Conservation (phyloP, 2,113 vertebrate species). For the Epinephelus fuscoguttatus region DNA sequence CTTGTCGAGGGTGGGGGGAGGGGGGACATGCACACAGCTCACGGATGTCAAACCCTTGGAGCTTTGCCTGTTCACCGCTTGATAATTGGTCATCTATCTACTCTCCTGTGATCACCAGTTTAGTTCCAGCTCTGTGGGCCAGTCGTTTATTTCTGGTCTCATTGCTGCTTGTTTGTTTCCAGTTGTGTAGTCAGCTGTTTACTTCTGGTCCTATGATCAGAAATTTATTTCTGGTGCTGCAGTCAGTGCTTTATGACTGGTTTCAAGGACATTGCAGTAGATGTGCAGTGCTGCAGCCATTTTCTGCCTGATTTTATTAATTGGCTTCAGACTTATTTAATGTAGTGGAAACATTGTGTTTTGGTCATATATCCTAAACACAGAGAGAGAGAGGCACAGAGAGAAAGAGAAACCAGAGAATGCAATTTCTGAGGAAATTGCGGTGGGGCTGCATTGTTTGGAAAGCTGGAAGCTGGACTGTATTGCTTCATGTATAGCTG, state of each 20-base stretch:
- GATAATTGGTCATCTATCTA: conserved; percentile 78
- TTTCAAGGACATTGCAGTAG: conserved; percentile 61
- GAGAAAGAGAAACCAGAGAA: not conserved
- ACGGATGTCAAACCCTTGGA: conserved; percentile 73
- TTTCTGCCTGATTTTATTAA: conserved; percentile 73
- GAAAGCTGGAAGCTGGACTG: conserved; percentile 19
- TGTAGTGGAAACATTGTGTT: conserved; percentile 60
- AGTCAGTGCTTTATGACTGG: conserved; percentile 63
- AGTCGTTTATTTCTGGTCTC: conserved; percentile 72
- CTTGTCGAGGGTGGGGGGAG: conserved; percentile 36
- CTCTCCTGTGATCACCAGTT: conserved; percentile 77
- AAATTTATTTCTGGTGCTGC: conserved; percentile 67
- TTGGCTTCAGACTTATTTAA: conserved; percentile 60
- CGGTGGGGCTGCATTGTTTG: conserved; percentile 4
- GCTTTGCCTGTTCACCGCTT: conserved; percentile 71
- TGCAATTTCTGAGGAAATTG: not conserved
- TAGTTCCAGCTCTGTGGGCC: conserved; percentile 73
- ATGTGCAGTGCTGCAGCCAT: conserved; percentile 35
- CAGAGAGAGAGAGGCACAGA: not conserved
- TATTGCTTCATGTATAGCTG: conserved; percentile 5
- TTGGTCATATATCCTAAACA: conserved; percentile 46
- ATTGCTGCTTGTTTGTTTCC: conserved; percentile 73
- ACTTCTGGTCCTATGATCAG: conserved; percentile 71
- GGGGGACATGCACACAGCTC: conserved; percentile 45
- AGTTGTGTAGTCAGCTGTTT: conserved; percentile 75